Conservation (phyloP, 2,113 vertebrate species). For the Pogona vitticeps region DNA sequence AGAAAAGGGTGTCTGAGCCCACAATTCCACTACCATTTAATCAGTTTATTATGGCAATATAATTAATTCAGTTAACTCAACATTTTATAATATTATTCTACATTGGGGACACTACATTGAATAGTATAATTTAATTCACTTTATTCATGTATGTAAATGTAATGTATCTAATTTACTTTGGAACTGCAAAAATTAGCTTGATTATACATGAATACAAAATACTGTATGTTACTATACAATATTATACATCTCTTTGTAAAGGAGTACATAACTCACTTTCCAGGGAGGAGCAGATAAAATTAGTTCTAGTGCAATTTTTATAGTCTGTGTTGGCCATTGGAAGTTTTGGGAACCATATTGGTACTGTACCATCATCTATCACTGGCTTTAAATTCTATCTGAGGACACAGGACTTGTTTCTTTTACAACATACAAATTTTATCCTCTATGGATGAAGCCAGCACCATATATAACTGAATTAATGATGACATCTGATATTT, state of each 20-base stretch:
- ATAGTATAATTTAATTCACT: not conserved
- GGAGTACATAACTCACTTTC: not conserved
- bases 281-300: not conserved
- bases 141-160: not conserved
- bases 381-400: not conserved
- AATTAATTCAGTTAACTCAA: not conserved
- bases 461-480: not conserved
- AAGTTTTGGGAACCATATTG: not conserved
- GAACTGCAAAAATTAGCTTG: not conserved
- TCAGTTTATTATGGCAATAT: not conserved
- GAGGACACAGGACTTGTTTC: not conserved
- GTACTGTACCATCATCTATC: not conserved
- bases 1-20: too few relatives aligned
- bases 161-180: not conserved
- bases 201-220: not conserved
- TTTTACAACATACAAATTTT: not conserved
- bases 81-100: not conserved
- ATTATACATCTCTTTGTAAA: not conserved
- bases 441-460: not conserved
- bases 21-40: too few relatives aligned
- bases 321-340: not conserved
- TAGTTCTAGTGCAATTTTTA: not conserved
- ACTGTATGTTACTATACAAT: too few relatives aligned
- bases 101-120: not conserved
- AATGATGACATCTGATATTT: conserved; percentile 21